phyloP scores from a whole-genome alignment of 1,140 invertebrate species.

The Bombus difficillimus region DNA sequence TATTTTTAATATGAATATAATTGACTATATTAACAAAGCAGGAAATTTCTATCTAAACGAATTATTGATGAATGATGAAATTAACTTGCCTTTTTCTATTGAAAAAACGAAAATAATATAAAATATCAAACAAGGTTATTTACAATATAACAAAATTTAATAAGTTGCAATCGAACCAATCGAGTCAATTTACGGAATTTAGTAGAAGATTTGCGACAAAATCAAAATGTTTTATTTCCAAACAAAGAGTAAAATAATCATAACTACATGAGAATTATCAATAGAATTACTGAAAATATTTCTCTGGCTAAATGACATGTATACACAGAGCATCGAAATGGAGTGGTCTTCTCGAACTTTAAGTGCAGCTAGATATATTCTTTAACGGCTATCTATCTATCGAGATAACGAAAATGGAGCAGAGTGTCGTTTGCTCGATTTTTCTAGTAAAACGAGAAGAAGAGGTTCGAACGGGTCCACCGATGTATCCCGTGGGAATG shows the following conservation, averaged over 20 bases:
- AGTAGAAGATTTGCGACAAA: neutral
- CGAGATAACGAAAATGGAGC: slow-evolving; percentile 39
- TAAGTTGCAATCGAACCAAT: no score
- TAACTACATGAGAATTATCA: neutral
- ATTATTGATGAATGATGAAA: no score
- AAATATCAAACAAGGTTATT: no score
- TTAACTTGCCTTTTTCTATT: no score
- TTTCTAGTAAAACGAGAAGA: slow-evolving; percentile 37
- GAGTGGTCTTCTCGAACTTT: slow-evolving; percentile 13
- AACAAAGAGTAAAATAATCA: neutral
- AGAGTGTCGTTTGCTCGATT: slow-evolving; percentile 38
- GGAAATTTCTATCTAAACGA: no score
- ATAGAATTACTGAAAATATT: neutral
- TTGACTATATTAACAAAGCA: no score
- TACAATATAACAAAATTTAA: no score
- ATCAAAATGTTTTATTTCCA: neutral
- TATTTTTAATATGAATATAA: no score
- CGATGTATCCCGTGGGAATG: slow-evolving; percentile 64
- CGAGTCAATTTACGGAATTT: neutral
- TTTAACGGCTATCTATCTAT: neutral
- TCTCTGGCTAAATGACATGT: neutral
- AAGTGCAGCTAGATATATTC: slow-evolving; percentile 34
- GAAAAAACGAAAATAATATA: no score
- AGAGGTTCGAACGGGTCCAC: neutral
- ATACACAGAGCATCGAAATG: neutral